Conservation (phyloP, 2,113 vertebrate species). For the Pachycephala philippinensis region DNA sequence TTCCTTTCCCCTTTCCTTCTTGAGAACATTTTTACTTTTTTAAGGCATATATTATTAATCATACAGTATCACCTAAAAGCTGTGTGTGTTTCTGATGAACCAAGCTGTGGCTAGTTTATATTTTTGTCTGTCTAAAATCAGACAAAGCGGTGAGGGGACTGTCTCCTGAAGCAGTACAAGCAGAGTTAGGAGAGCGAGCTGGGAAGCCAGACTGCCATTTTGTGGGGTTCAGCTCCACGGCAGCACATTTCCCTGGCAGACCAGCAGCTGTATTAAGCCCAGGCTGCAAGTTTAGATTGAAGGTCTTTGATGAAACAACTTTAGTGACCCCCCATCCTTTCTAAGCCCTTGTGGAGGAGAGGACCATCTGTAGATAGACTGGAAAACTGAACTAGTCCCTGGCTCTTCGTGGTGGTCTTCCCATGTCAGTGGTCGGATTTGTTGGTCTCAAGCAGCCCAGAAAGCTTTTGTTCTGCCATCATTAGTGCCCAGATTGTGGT, state of each 20-base stretch:
- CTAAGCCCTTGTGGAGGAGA: neutral
- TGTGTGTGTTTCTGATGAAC: neutral
- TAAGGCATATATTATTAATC: neutral
- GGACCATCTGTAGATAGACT: neutral
- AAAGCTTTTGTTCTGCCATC: neutral
- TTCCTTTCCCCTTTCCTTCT: neutral
- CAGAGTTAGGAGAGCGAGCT: accelerated
- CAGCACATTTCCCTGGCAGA: neutral
- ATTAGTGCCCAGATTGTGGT: neutral
- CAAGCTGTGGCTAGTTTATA: neutral
- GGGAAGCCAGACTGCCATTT: neutral
- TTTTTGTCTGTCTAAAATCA: neutral
- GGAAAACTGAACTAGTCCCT: neutral
- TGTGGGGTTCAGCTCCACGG: neutral
- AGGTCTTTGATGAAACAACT: neutral
- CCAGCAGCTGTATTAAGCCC: neutral
- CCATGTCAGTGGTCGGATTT: neutral
- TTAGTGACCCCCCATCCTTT: neutral
- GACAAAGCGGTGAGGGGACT: neutral
- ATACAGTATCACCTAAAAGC: neutral
- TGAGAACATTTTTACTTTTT: neutral
- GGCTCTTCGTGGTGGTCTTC: neutral
- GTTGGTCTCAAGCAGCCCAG: neutral
- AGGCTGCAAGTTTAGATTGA: neutral
- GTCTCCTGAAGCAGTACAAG: neutral